A percentile compares a stretch with the other conserved stretches of the same genome.
These are phyloP conservation scores for Oreortyx pictus DNA, from an alignment of 2,797 vertebrate species.

Conservation along the genomic window DNA sequence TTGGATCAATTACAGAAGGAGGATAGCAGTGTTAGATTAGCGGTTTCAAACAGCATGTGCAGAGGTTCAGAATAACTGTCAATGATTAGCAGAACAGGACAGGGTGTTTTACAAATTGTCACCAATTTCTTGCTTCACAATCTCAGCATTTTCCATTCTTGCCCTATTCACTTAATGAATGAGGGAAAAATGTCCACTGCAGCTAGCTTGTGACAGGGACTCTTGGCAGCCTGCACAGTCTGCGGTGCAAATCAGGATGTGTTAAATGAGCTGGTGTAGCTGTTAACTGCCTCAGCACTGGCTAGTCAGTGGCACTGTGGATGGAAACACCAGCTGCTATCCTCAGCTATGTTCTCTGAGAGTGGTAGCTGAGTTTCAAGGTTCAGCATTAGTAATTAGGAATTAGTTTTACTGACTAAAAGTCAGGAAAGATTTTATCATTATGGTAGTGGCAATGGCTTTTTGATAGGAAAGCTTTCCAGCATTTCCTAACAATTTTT, in stretches of 20 bases:
- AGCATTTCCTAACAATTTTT: neutral
- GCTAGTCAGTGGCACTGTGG: neutral
- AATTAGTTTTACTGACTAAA: neutral
- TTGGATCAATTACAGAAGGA: neutral
- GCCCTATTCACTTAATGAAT: neutral
- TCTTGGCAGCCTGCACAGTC: neutral
- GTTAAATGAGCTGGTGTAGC: neutral
- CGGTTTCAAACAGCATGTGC: neutral
- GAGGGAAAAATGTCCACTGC: neutral
- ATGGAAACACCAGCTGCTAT: neutral
- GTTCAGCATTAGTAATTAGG: fast-evolving
- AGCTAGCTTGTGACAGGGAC: neutral
- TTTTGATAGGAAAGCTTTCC: neutral
- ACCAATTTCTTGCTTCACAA: neutral
- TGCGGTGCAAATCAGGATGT: neutral
- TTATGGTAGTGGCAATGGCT: neutral
- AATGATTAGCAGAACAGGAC: neutral
- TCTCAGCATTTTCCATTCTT: neutral
- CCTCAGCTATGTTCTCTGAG: neutral
- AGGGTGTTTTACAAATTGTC: neutral
- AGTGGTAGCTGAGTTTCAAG: neutral
- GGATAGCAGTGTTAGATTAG: neutral
- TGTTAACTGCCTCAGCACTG: fast-evolving
- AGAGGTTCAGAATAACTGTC: neutral
- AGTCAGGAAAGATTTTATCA: neutral